These are phyloP conservation scores for Protobothrops mucrosquamatus DNA, from an alignment of 2,113 vertebrate species.

Conservation along the genomic window DNA sequence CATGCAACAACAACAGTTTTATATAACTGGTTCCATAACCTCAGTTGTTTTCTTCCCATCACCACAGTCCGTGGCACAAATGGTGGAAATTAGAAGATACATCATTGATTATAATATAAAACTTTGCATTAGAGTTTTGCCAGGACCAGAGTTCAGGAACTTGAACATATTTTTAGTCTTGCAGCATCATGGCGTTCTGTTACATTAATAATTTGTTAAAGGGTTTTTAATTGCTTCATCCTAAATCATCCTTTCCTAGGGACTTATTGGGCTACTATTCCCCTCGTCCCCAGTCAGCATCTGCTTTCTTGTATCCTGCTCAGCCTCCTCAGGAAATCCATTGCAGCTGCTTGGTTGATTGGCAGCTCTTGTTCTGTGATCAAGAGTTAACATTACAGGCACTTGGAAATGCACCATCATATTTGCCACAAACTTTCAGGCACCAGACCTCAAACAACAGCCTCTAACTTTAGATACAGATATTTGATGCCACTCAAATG, in stretches of 20 bases:
- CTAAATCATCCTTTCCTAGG: background rate
- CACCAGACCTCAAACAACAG: background rate
- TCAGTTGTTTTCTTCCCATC: background rate
- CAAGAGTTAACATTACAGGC: background rate
- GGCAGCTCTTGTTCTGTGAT: background rate
- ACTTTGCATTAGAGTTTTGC: background rate
- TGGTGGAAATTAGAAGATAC: background rate
- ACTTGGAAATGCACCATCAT: background rate
- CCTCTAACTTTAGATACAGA: background rate
- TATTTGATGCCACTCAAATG: background rate
- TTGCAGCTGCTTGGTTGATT: background rate
- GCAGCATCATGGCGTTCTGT: background rate
- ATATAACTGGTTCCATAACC: background rate
- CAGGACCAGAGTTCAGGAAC: background rate
- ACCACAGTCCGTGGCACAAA: background rate
- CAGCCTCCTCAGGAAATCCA: background rate
- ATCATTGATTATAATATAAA: background rate
- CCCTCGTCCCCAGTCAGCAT: background rate
- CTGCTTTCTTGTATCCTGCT: background rate
- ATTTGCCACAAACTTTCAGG: background rate
- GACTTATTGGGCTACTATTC: background rate
- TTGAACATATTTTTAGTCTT: background rate
- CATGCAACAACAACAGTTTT: background rate
- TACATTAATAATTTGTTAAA: background rate
- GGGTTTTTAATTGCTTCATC: background rate